Evolutionary conservation across 2,888 invertebrate genomes (phyloP).

Genomic region (Brachycybe producta): DNA sequence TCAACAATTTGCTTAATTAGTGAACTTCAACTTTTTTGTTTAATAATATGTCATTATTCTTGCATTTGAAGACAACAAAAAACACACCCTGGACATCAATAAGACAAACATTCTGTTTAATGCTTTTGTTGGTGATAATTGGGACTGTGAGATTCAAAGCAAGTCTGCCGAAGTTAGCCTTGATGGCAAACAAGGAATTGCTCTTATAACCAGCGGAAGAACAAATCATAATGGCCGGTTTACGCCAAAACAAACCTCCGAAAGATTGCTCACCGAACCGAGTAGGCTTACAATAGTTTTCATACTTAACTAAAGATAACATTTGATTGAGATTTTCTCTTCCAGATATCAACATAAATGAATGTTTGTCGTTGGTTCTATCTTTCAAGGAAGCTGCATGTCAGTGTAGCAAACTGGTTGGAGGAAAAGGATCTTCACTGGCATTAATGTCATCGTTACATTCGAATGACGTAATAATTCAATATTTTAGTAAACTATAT

Average conservation of each 20-base stretch:
- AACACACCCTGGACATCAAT: too few relatives aligned
- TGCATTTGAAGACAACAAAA: too few relatives aligned
- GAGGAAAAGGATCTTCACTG: conserved; percentile 67
- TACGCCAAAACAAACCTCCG: neutral
- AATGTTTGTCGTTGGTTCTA: conserved; percentile 19
- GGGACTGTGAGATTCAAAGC: neutral
- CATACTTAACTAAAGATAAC: neutral
- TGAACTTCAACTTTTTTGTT: too few relatives aligned
- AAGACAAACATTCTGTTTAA: neutral
- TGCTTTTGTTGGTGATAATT: neutral
- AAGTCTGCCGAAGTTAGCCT: neutral
- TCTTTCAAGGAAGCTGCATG: conserved; percentile 27
- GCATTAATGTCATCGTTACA: conserved; percentile 49
- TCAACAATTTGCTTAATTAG: too few relatives aligned
- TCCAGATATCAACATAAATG: neutral
- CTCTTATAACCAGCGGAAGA: neutral
- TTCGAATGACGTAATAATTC: too few relatives aligned
- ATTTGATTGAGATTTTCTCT: neutral
- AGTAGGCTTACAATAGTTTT: neutral
- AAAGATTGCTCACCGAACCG: neutral
- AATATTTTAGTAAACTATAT: too few relatives aligned
- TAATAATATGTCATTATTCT: too few relatives aligned
- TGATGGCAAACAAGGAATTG: conserved; percentile 5
- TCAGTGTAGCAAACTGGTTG: conserved; percentile 46
- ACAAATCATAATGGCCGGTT: neutral